Evolutionary conservation across 2,797 vertebrate species (phyloP), one percentile per base, ranked within the genome.

Genomic region (Channa striata): DNA sequence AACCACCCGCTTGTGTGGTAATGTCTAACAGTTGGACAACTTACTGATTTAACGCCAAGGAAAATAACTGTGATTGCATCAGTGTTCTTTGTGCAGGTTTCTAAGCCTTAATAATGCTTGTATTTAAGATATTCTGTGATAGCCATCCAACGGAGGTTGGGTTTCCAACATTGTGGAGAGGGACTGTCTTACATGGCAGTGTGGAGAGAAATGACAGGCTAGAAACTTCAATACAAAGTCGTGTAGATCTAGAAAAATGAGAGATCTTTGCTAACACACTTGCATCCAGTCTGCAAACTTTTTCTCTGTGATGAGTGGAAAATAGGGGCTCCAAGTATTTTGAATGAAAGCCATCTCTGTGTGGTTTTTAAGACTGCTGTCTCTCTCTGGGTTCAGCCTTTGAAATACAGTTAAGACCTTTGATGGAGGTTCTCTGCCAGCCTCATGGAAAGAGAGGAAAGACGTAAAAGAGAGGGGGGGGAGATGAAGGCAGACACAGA

Each of bases 21-120:
- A 95, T 75, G 94, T 95, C 95, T 30, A 87, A 88, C 90, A 89
- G 84, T 92, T 92, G 89, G 86, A 92, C 91, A 92, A 88, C 91
- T 90, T 90, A 94, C 90, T 91, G 92, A 95, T 93, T 89, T 84
- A 87, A 88, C 82, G 94, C 95, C 95, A 97, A 95, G 92, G 92
- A 95, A 96, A 96, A 95, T 93, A 96, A 94, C 84, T 87, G 91
- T 92, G 94, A 93, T 95, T 95, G 95, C 93, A 93, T 95, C 93
- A 93, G 91, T 91, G 93, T 91, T 95, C 93, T 95, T 94, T 94
- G 92, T 93, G 93, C 89, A 95, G 86, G 90, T 91, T 92, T 94
- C 93, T 92, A 90, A 93, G 92, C 90, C 92, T 94, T 95, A 94
- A 90, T 87, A 92, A 92, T 95, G 94, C 93, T 91, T 93, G 93